These are phyloP conservation scores for Margarornis squamiger DNA, from an alignment of 2,797 vertebrate genomes.

Conservation along the genomic window DNA sequence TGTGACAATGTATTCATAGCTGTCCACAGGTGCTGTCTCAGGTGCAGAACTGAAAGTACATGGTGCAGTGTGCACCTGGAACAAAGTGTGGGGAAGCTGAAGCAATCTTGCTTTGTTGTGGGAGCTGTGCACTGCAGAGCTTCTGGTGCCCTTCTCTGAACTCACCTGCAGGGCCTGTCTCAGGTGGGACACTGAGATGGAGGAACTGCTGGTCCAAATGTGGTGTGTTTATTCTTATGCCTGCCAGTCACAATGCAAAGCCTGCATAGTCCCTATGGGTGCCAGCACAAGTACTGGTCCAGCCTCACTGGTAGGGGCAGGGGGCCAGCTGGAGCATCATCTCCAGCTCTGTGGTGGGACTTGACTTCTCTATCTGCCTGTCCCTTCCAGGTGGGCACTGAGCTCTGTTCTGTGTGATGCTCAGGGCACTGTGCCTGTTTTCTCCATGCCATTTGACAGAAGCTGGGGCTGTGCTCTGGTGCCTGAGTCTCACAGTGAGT, in stretches of 20 bases:
- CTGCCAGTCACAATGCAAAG: neutral
- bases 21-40: neutral
- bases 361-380: neutral
- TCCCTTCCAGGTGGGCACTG: neutral
- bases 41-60: neutral
- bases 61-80: neutral
- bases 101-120: neutral
- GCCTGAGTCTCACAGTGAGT: neutral
- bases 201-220: neutral
- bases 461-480: rapidly evolving
- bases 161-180: neutral
- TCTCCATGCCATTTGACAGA: neutral
- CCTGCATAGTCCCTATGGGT: neutral
- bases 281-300: neutral
- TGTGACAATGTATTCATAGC: neutral
- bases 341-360: neutral
- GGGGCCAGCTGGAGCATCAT: neutral
- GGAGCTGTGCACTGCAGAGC: neutral
- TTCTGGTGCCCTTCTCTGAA: neutral
- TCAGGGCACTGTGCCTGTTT: rapidly evolving
- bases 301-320: neutral
- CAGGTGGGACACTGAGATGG: neutral
- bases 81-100: neutral
- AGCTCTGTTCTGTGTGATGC: neutral
- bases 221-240: rapidly evolving